Evolutionary conservation across 2,797 vertebrate genomes (phyloP), one percentile per base, ranked within the genome.

Genomic region (Potorous gilbertii): DNA sequence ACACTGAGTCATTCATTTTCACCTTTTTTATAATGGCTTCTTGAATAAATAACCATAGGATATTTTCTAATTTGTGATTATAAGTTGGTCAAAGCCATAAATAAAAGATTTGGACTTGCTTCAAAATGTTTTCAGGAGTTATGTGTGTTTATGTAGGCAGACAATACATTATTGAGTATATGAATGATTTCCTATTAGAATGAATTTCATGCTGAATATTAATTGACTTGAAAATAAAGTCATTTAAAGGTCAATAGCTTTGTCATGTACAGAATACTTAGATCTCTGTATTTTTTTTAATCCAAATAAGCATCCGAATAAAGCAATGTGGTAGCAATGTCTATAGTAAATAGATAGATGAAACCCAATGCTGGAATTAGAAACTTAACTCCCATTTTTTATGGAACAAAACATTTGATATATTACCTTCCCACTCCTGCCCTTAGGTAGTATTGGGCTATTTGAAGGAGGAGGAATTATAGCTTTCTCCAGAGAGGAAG

Each of bases 231-330:
- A 57, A 98, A 97, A 97, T 98, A 98, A 98, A 98, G 97, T 98
- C 97, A 98, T 98, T 96, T 97, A 97, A 96, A 98, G 97, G 97
- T 98, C 98, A 98, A 96, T 97, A 96, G 96, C 98, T 98, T 98
- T 97, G 96, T 98, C 97, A 97, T 97, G 95, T 96, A 96, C 66
- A 92, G 94, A 98, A 96, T 97, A 96, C 96, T 97, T 97, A 91
- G 56, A 94, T 94, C 92, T 96, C 92, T 55, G 92, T 90, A 62
- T 94, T 52, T 93, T 81, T 93, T 97, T 95, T 97, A 96, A 96
- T 94, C 94, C 92, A 96, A 92, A 96, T 29, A n/a, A 96, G 94
- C 94, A 95, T 95, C 87, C 95, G 96, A 96, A 95, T 96, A 54
- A 87, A 90, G 56, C 95, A 87, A 91, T 55, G 16, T 96, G 95